Base-by-base conservation (phyloP, 2,797 vertebrate species). In the Danio jaintianensis region DNA sequence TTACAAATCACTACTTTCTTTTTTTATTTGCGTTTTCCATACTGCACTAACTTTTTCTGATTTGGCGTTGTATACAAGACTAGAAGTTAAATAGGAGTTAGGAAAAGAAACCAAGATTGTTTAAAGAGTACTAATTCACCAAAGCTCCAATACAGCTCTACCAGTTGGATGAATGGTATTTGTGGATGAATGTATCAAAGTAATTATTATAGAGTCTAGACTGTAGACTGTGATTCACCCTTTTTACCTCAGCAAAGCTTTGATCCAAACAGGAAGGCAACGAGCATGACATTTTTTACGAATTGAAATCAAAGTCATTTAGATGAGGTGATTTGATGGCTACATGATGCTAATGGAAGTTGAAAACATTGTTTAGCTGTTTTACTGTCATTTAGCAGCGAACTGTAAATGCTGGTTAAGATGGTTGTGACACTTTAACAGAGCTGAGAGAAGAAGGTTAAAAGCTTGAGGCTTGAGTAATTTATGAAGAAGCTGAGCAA, bases 311-410 rank as follows among this genome's bases (percentile, higher is more conserved):
- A 86, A 73, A 75, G 50, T 43, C 62, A 87, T 87, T 88, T 86
- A 86, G 84, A 83, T 84, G 83, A 89, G 88, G 86, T 86, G 85
- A 86, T 83, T 82, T 87, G 82, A 86, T 82, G 84, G 80, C 72
- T 77, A 82, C 77, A 87, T 86, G 87, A 89, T 83, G 82, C 58
- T 78, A 85, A 82, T 61, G 86, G 81, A 83, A 86, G 86, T 89
- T 67, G 85, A 84, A 85, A 68, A 62, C 79, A 66, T 75, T 83
- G 79, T 56, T 85, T 36, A 73, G 86, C 80, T 63, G 61, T 85
- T 79, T 81, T 64, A 81, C 63, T 69, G 81, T 85, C 77, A 86
- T 83, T 86, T 85, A 86, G 73, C 72, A 74, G 56, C 68, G 64
- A 77, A 75, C 69, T 72, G 48, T 63, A 70, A 82, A 87, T 75